Base-by-base conservation (phyloP, 2,113 vertebrate genomes). In the Chrysemys picta region DNA sequence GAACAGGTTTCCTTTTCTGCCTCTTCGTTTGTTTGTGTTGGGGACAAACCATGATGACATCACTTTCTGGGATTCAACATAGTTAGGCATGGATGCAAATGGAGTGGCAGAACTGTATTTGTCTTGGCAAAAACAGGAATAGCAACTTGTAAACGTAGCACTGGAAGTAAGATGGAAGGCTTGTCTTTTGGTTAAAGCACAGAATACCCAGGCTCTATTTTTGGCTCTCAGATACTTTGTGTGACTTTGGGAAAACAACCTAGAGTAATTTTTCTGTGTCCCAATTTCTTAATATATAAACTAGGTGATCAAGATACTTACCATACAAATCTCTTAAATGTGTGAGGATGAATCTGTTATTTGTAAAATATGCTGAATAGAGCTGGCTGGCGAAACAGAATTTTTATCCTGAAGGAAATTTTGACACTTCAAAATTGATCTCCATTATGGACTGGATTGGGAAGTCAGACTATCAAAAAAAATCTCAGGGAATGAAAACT, bases 271-370 rank as follows among this genome's bases (percentile, higher is more conserved):
- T 57, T 92, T 89, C 16, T 84, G 10, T 85, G 31, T 72, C 8
- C 1, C 1, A 0, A 0, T 91, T 94, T 89, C 3, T 89, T 85
- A 10, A 4, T 2, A 95, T 72, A 21, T 47, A 87, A 42, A 45
- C 45, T 3, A 8, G 0, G 5, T 49, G 1, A 65, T 76, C 0
- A 0, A 78, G 2, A 59, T 57, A 76, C 16, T 80, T 83, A 50
- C 31, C 88, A 59, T 56, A 89, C 59, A n/a, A 87, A 80, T 56
- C 10, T 38, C 3, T 6, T 53, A 29, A 87, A 21, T 16, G 78
- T 87, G 53, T 38, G 25, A 13, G 21, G 54, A 78, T 25, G 76
- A 4, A 94, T 69, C 13, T 62, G 53, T 4, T 27, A 93, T 95
- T 91, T 10, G 31, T 92, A 94, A 84, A 17, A 22, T 14, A 16